Base-by-base conservation (phyloP, 2,797 vertebrate species). In the Xiphorhynchus erythropygius region DNA sequence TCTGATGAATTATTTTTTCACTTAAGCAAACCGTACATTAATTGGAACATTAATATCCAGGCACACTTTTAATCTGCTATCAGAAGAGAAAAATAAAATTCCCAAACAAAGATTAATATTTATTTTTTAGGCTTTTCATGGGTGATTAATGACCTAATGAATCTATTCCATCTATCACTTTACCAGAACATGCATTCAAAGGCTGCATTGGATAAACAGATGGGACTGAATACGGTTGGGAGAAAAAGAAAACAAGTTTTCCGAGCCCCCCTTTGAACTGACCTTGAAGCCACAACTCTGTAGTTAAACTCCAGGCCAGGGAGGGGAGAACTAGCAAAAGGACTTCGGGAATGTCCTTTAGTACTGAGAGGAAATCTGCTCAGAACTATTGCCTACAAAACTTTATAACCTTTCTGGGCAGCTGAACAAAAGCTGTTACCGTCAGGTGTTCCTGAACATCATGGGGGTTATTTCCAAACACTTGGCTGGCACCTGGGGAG, bases 1-100 rank as follows among this genome's bases (percentile, higher is more conserved):
- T 65, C 42, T 64, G 79, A 71, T 76, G 39, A 50, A 55, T 97
- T 95, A 46, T 96, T 97, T 95, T 93, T 94, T 93, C 94, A 87
- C 64, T 95, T 95, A 94, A 94, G 89, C 82, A 96, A 97, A 96
- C 76, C 0, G 3, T 94, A 90, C 82, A 79, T 97, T 96, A 97
- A 94, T 96, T 93, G 95, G 91, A 79, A 77, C 87, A 95, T 97
- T 97, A 97, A 91, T 96, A 96, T 93, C 70, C 57, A n/a, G 93
- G 90, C 17, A 69, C 62, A 53, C 87, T 95, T 92, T 93, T 85
- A 92, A 94, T 97, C 84, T 1, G 2, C 77, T 87, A 94, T 96
- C 77, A 84, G 93, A 93, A 82, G 33, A 94, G 89, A 93, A 97
- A 97, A 97, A 96, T 83, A 93, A 87, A 96, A 96, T 93, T 94